These are phyloP conservation scores for Zaprionus obscuricornis DNA, from an alignment of 2,888 invertebrate species.

Conservation along the genomic window DNA sequence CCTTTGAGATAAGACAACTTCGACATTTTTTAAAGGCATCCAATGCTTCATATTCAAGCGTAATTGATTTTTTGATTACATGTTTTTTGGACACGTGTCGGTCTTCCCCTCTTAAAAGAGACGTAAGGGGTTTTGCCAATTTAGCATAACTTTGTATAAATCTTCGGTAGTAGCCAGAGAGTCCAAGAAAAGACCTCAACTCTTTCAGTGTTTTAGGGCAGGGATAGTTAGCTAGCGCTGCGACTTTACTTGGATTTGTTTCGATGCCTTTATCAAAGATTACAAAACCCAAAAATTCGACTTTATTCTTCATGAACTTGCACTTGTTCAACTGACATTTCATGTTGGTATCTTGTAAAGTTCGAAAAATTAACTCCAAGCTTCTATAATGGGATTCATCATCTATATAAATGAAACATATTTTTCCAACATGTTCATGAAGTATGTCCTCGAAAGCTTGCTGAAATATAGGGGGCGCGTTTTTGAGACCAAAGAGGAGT, in stretches of 20 bases:
- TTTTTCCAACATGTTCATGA: too few relatives aligned
- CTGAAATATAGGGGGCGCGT: too few relatives aligned
- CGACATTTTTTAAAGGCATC: constrained; percentile 6
- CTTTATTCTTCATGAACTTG: constrained; percentile 4
- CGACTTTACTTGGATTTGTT: constrained; percentile 4
- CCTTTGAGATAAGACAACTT: constrained; percentile 1
- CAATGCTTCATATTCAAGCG: constrained; percentile 1
- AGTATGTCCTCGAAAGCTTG: too few relatives aligned
- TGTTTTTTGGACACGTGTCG: too few relatives aligned
- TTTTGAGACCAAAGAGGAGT: too few relatives aligned
- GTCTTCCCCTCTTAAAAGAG: constrained; percentile 9
- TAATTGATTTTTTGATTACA: too few relatives aligned
- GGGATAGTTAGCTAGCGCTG: constrained; percentile 3
- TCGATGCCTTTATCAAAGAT: neutral
- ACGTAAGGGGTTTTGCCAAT: constrained; percentile 1
- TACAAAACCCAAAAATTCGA: neutral
- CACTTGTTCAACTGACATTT: constrained; percentile 10
- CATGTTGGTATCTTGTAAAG: neutral
- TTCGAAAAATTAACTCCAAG: neutral
- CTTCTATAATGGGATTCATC: too few relatives aligned
- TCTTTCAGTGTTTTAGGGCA: constrained; percentile 7
- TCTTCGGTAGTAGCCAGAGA: constrained; percentile 6
- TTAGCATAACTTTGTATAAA: constrained; percentile 1
- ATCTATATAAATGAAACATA: too few relatives aligned
- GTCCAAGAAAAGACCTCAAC: constrained; percentile 1